These are phyloP conservation scores for Lycaon pictus DNA, from an alignment of 2,113 vertebrate genomes.

Conservation along the genomic window DNA sequence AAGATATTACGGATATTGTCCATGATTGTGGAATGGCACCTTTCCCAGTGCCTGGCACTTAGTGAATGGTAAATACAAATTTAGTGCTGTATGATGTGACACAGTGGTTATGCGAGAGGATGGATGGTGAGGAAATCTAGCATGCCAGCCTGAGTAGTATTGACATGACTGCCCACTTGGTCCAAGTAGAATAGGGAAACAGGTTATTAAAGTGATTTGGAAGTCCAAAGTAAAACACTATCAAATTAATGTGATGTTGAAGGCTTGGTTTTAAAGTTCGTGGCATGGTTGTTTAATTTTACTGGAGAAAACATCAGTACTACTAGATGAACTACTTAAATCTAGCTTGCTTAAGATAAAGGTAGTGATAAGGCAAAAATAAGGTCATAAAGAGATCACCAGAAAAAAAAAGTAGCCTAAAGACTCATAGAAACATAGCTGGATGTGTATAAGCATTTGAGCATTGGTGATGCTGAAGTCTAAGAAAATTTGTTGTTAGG, in stretches of 20 bases:
- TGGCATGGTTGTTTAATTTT: not conserved
- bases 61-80: not conserved
- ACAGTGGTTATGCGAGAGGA: not conserved
- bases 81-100: not conserved
- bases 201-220: not conserved
- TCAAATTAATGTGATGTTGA: not conserved
- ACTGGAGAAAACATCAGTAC: not conserved
- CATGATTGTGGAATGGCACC: not conserved
- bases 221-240: not conserved
- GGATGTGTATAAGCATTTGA: not conserved
- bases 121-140: not conserved
- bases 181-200: not conserved
- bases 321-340: not conserved
- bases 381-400: not conserved
- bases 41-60: not conserved
- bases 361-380: not conserved
- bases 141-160: not conserved
- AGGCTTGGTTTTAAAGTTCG: slow-evolving; percentile 5
- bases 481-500: not conserved
- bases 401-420: not conserved
- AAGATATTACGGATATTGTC: not conserved
- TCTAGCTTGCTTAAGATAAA: slow-evolving; percentile 5
- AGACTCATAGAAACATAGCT: not conserved
- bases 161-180: not conserved
- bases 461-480: not conserved